A percentile compares a stretch with the other conserved stretches of the same genome.
Evolutionary conservation across 2,888 invertebrate genomes (phyloP).

Genomic region (Ashinkailepas kermadecensis): DNA sequence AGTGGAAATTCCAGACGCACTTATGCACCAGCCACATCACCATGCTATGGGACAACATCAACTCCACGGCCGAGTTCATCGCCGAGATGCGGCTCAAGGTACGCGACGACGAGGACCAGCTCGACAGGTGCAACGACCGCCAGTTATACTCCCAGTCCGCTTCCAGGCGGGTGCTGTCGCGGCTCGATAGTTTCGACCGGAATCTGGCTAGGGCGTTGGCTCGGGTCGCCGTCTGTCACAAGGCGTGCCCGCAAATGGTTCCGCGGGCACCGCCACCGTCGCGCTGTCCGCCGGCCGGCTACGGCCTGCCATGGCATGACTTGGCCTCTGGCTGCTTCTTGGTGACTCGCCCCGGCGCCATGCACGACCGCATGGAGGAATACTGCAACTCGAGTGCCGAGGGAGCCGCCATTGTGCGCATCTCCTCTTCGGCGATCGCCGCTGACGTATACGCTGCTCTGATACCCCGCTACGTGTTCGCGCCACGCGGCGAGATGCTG

Average conservation of each 20-base stretch:
- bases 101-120: not conserved
- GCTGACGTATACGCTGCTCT: not conserved
- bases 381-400: not conserved
- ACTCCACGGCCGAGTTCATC: not conserved
- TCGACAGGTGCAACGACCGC: not conserved
- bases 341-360: not conserved
- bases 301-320: not conserved
- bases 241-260: not conserved
- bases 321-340: not conserved
- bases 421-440: not conserved
- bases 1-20: not conserved
- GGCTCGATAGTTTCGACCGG: not conserved
- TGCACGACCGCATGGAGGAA: not conserved
- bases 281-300: not conserved
- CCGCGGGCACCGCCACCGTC: not conserved
- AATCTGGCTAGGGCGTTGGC: not conserved
- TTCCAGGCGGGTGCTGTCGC: too few relatives aligned
- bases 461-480: not conserved
- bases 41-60: conserved; percentile 4
- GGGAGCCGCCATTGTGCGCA: not conserved
- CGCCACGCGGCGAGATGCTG: not conserved
- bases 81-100: not conserved
- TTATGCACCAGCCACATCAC: not conserved
- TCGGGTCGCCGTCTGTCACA: not conserved
- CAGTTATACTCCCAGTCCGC: not conserved